These are phyloP conservation scores for Catostylus mosaicus DNA, from an alignment of 30 jellyfish, hydroid and myxozoan genomes.

Conservation along the genomic window DNA sequence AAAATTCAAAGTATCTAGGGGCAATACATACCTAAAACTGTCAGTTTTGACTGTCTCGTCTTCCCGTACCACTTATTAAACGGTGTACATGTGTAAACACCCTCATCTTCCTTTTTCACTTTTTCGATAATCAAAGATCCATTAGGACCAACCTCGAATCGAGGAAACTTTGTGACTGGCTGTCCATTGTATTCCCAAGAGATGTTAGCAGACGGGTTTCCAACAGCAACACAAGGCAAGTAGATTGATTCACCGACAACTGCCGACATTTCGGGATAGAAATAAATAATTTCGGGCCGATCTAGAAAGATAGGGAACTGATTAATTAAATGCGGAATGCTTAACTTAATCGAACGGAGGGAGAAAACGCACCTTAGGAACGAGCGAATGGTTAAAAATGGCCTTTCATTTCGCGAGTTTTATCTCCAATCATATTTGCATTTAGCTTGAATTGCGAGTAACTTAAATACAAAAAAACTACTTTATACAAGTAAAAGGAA, in stretches of 20 bases:
- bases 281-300: conserved; percentile 77
- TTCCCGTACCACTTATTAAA: conserved; percentile 78
- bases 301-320: conserved; percentile 53
- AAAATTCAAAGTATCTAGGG: neutral
- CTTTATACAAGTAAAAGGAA: too few species aligned
- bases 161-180: conserved; percentile 26
- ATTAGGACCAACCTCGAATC: conserved; percentile 58
- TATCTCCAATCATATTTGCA: too few species aligned
- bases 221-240: conserved; percentile 95
- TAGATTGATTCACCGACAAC: conserved; percentile 60
- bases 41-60: conserved; percentile 62
- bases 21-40: conserved; percentile 70
- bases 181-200: conserved; percentile 80
- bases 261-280: conserved; percentile 58
- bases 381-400: too few species aligned
- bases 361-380: too few species aligned
- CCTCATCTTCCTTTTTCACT: conserved; percentile 69
- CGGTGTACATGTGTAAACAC: conserved; percentile 93
- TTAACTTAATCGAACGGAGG: too few species aligned
- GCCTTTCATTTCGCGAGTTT: too few species aligned
- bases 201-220: conserved; percentile 95
- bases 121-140: conserved; percentile 84
- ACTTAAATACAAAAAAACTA: too few species aligned
- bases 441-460: too few species aligned
- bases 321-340: too few species aligned